Evolutionary conservation across 2,113 vertebrate species (phyloP), one percentile per base, ranked within the genome.

Genomic region (Neopipo cinnamomea): DNA sequence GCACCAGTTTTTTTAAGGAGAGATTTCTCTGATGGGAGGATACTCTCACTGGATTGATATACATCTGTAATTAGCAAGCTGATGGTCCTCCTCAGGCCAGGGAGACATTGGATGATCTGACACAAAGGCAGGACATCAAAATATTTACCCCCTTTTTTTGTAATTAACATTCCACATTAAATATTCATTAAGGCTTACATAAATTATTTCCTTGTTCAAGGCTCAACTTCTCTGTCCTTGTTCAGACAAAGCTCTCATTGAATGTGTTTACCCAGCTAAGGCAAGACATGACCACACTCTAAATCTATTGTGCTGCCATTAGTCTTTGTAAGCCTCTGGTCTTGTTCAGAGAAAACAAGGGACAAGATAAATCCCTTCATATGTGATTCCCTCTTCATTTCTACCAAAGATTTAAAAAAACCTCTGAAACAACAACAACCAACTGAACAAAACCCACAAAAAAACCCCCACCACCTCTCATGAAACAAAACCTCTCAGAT

Each of bases 191-290:
- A 93, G 58, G 61, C 44, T 76, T 86, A 55, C 17, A 94, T 67
- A 96, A 93, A 89, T 85, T 87, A 93, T 81, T 95, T 96, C 76
- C 61, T 92, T 86, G 31, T 94, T 92, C 79, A 73, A 78, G 77
- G 59, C 33, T 85, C 73, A 63, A 14, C 37, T 81, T 74, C 86
- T 86, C 88, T 85, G 58, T 63, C 93, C 78, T 89, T 87, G 44
- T 92, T 91, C 92, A 86, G 83, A 50, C 68, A 91, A 87, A 96
- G 70, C 72, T 92, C 90, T 75, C 39, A 3, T 3, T 94, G 88
- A 77, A 71, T 25, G 55, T 58, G 61, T 93, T 90, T 96, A 78
- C 39, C 66, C 81, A 93, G 33, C 53, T 88, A 77, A 96, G 68
- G 65, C 50, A 80, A 86, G 80, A 84, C 66, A 82, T 17, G 81